These are phyloP conservation scores for Virgularia gustaviana DNA, from an alignment of 92 coral and sea anemone species.

Conservation along the genomic window DNA sequence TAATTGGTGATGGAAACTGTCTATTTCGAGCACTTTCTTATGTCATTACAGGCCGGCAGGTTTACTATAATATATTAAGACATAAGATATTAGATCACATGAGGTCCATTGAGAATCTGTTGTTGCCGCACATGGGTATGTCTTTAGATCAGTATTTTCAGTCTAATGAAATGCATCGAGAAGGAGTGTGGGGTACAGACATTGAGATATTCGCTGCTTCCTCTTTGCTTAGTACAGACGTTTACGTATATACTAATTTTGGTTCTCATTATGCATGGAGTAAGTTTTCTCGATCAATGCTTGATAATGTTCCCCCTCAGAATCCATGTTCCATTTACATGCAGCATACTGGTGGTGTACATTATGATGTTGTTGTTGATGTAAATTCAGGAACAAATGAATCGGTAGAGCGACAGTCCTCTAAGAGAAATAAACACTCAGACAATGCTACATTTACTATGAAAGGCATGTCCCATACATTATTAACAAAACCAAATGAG, in stretches of 20 bases:
- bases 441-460: background rate
- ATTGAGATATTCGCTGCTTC: constrained; percentile 49
- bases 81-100: constrained; percentile 42
- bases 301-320: constrained; percentile 28
- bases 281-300: constrained; percentile 41
- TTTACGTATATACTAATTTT: constrained; percentile 38
- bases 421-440: background rate
- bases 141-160: constrained; percentile 29
- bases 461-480: background rate
- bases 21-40: constrained; percentile 56
- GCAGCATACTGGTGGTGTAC: constrained; percentile 39
- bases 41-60: constrained; percentile 52
- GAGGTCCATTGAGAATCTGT: constrained; percentile 21
- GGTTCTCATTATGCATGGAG: constrained; percentile 29
- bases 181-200: constrained; percentile 41
- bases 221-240: constrained; percentile 36
- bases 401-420: background rate
- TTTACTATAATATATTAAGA: constrained; percentile 30
- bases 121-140: constrained; percentile 24
- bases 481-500: background rate
- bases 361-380: constrained; percentile 49
- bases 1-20: constrained; percentile 65
- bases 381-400: constrained; percentile 35
- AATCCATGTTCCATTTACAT: constrained; percentile 47
- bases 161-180: constrained; percentile 18